Evolutionary conservation across 2,888 invertebrate species (phyloP).

Genomic region (Caenorhabditis sp.): DNA sequence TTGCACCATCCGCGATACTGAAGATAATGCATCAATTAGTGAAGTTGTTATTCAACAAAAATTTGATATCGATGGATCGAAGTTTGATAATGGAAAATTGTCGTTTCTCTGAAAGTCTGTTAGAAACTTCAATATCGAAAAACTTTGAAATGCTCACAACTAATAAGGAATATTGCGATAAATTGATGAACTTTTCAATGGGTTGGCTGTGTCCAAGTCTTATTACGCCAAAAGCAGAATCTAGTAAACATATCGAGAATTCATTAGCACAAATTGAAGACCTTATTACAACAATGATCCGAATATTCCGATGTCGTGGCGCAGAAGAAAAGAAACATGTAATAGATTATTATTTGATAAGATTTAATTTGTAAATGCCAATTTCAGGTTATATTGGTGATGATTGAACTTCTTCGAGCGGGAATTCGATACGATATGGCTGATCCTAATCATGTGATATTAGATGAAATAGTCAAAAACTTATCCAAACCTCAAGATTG

Average conservation of each 20-base stretch:
- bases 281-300: not conserved
- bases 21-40: slow-evolving; percentile 1
- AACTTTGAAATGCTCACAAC: not conserved
- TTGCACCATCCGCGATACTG: not conserved
- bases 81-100: not conserved
- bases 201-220: not conserved
- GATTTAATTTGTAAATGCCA: not conserved
- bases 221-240: not conserved
- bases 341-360: not conserved
- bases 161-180: not conserved
- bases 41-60: not conserved
- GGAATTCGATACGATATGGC: slow-evolving; percentile 1
- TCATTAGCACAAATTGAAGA: not conserved
- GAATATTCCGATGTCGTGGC: slow-evolving; percentile 19
- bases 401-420: not conserved
- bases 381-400: not conserved
- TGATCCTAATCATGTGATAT: slow-evolving; percentile 4
- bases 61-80: not conserved
- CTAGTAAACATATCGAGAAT: not conserved
- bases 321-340: slow-evolving; percentile 24
- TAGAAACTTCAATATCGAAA: not conserved
- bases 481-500: slow-evolving; percentile 14
- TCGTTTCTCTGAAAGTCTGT: not conserved
- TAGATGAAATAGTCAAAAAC: slow-evolving; percentile 1
- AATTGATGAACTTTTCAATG: not conserved